Evolutionary conservation across 2,113 vertebrate species (phyloP), one percentile per base, ranked within the genome.

Genomic region (Falco punctatus): DNA sequence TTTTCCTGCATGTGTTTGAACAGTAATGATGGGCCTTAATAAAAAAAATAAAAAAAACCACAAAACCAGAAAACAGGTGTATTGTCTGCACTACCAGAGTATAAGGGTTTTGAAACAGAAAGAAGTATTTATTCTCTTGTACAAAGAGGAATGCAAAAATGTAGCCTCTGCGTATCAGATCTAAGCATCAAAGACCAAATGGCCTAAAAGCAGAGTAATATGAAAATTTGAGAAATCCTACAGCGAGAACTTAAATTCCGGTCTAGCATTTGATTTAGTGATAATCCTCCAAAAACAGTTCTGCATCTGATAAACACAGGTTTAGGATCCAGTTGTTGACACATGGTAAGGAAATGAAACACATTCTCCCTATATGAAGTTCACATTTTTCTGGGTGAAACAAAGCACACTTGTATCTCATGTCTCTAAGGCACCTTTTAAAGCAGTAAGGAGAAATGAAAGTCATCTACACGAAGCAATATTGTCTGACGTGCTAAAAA

Each of bases 301-400:
- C 97, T 95, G 95, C 81, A 77, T 95, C 89, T 95, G 89, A 97
- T 90, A 95, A 96, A 96, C 81, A 95, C 44, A 66, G 38, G 78
- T 95, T 95, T 85, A 92, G 92, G 66, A 95, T 70, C 57, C 84
- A 95, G 96, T 92, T 95, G 94, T 95, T 96, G 97, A 97, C 95
- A 95, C 78, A 48, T 70, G 84, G 71, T 91, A 94, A 97, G 97
- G 94, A 97, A 97, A 97, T 97, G 91, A 97, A 97, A 97, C 95
- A 95, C 94, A 77, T 97, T 97, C 94, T 94, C 81, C 84, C n/a
- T 64, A 80, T 92, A 96, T 95, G 92, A 96, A 94, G 74, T 80
- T 96, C 89, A 89, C 92, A 82, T 97, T 97, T 92, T 89, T 96
- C 57, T 90, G 74, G 81, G 84, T 87, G 91, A 95, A 95, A 97